Evolutionary conservation across 2,797 vertebrate species (phyloP).

Genomic region (Scolopax rusticola): DNA sequence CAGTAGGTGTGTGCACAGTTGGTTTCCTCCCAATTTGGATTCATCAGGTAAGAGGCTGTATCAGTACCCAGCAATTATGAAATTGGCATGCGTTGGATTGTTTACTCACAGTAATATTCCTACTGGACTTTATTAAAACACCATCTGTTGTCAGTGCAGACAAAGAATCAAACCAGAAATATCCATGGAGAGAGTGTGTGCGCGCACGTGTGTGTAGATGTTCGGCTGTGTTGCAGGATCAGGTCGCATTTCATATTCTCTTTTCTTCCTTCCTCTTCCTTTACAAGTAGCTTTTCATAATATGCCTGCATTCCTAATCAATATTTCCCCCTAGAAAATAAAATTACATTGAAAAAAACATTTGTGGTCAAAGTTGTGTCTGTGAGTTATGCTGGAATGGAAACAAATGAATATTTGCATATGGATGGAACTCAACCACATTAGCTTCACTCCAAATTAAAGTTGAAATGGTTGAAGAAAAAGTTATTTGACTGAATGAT

Average conservation of each 20-base stretch:
- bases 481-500: conserved; percentile 43
- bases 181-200: conserved; percentile 24
- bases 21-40: conserved; percentile 86
- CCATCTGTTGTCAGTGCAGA: conserved; percentile 98
- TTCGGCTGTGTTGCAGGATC: not conserved
- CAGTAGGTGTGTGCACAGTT: conserved; percentile 84
- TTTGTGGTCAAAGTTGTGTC: conserved; percentile 36
- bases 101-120: conserved; percentile 99
- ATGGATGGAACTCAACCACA: not conserved
- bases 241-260: not conserved
- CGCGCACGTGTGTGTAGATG: not conserved
- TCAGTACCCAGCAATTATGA: conserved; percentile 99
- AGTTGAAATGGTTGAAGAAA: conserved; percentile 64
- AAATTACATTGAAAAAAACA: not conserved
- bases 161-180: conserved; percentile 84
- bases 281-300: conserved; percentile 8
- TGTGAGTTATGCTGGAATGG: conserved; percentile 41
- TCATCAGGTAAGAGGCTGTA: conserved; percentile 96
- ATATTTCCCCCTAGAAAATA: not conserved
- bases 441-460: conserved; percentile 70
- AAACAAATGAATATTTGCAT: conserved; percentile 27
- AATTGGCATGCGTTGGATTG: conserved; percentile 97
- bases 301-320: not conserved
- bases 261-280: not conserved
- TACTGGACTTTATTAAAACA: conserved; percentile 99